Conservation (phyloP, 2,113 vertebrate species). For the Tretioscincus oriximinensis region DNA sequence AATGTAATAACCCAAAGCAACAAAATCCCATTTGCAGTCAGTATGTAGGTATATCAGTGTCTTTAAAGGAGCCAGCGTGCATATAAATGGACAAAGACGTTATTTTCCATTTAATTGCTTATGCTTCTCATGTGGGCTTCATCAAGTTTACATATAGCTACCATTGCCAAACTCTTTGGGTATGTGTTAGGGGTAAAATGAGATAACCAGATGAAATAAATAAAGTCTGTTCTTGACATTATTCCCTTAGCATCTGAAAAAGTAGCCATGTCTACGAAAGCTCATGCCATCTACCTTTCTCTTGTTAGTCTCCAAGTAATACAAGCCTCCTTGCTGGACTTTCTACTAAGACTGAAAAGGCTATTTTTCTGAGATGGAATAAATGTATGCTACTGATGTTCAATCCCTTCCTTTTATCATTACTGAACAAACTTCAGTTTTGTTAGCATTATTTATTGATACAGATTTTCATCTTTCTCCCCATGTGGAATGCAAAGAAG, state of each 20-base stretch:
- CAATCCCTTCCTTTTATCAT: not conserved
- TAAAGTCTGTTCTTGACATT: not conserved
- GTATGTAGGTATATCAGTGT: not conserved
- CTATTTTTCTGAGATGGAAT: not conserved
- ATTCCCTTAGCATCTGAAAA: not conserved
- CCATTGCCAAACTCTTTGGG: not conserved
- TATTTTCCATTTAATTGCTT: not conserved
- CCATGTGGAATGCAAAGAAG: not conserved
- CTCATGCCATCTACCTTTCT: too few relatives aligned
- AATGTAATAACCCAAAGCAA: not conserved
- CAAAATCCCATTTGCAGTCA: not conserved
- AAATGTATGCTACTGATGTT: not conserved
- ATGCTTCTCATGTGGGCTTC: not conserved
- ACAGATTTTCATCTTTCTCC: not conserved
- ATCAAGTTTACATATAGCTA: not conserved
- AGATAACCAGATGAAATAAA: not conserved
- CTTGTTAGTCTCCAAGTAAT: too few relatives aligned
- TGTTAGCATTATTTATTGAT: conserved; percentile 3
- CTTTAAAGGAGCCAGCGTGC: not conserved
- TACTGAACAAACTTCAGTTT: not conserved
- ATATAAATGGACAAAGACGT: not conserved
- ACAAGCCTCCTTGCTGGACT: too few relatives aligned
- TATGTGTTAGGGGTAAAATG: not conserved
- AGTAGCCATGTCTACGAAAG: too few relatives aligned
- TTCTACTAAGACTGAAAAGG: too few relatives aligned